phyloP scores from a whole-genome alignment of 2,888 invertebrate species.

The Cryptophagus acutangulus region DNA sequence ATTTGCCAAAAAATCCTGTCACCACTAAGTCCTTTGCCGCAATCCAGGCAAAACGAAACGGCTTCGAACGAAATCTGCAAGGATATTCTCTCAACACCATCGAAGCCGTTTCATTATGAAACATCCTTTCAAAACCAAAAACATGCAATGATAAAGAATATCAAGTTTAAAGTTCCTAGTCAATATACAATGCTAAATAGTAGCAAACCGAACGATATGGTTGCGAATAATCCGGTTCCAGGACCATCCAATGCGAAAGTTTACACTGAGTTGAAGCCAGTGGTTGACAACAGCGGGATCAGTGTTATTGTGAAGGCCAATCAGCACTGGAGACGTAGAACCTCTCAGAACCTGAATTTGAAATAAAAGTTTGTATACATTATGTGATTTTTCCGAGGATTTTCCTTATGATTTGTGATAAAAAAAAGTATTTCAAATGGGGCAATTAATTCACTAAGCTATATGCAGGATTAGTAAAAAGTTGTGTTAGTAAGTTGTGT shows the following conservation, averaged over 20 bases:
- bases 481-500: too few species aligned
- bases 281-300: constrained; percentile 27
- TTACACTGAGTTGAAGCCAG: constrained; percentile 30
- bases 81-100: constrained; percentile 32
- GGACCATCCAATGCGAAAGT: constrained; percentile 18
- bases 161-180: constrained; percentile 47
- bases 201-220: constrained; percentile 6
- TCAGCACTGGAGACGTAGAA: constrained; percentile 51
- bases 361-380: too few species aligned
- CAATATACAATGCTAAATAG: constrained; percentile 34
- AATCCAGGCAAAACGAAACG: constrained; percentile 2
- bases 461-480: too few species aligned
- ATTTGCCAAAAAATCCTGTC: constrained; percentile 44
- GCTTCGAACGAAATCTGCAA: constrained; percentile 34
- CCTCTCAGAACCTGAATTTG: constrained; percentile 41
- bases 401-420: too few species aligned
- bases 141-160: constrained; percentile 45
- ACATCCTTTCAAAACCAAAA: constrained; percentile 43
- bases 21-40: constrained; percentile 30
- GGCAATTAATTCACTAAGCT: too few species aligned
- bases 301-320: constrained; percentile 39
- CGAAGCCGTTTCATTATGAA: constrained; percentile 37
- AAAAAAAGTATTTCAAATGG: too few species aligned
- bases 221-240: constrained; percentile 21
- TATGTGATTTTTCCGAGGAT: too few species aligned